Evolutionary conservation across 2,888 invertebrate species (phyloP).

Genomic region (Leucania comma): DNA sequence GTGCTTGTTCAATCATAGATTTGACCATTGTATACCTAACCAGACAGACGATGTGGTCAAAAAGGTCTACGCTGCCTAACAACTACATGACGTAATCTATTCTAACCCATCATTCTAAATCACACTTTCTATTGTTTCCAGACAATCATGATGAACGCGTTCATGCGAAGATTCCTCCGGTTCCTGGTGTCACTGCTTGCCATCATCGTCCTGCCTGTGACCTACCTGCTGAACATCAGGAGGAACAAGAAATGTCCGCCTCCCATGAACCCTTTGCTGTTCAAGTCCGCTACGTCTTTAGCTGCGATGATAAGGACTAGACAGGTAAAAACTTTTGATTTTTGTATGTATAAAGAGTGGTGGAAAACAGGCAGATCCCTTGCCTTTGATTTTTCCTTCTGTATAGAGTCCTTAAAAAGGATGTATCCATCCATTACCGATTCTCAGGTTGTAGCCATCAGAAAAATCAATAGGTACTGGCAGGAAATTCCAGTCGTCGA

Average conservation of each 20-base stretch:
- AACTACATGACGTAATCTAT: too few species aligned
- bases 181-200: conserved; percentile 91
- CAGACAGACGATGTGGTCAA: not conserved
- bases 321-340: conserved; percentile 89
- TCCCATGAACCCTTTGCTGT: conserved; percentile 92
- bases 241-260: conserved; percentile 92
- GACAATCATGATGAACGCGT: conserved; percentile 91
- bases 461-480: too few species aligned
- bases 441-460: too few species aligned
- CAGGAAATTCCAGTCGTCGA: too few species aligned
- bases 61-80: not conserved
- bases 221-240: conserved; percentile 87
- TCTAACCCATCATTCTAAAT: not conserved
- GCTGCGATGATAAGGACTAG: conserved; percentile 93
- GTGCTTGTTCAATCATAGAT: too few species aligned
- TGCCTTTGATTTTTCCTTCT: too few species aligned
- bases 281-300: conserved; percentile 93
- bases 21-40: too few species aligned
- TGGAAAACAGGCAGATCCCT: too few species aligned
- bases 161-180: conserved; percentile 89
- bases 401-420: too few species aligned
- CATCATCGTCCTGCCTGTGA: conserved; percentile 89
- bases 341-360: too few species aligned
- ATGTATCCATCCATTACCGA: too few species aligned
- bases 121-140: conserved; percentile 74